Conservation (phyloP, 2,888 invertebrate species). For the Erebia epiphron region DNA sequence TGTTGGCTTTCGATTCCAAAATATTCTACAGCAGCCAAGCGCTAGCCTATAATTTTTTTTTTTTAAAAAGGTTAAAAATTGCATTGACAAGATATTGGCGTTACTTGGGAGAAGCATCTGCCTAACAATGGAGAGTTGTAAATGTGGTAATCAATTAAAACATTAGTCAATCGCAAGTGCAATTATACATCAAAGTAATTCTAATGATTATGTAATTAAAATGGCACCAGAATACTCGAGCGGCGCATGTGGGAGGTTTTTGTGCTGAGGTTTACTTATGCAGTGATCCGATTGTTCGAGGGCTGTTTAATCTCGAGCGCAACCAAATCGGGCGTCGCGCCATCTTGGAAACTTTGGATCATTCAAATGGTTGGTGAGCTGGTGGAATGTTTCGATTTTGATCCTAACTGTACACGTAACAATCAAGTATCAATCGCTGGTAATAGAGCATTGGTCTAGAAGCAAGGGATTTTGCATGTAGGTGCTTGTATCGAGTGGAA, state of each 20-base stretch:
- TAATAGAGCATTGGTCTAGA: too few species aligned
- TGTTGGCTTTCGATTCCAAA: too few species aligned
- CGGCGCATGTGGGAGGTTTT: not conserved
- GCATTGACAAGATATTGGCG: too few species aligned
- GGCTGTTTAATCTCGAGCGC: slow-evolving; percentile 23
- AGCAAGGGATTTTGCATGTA: too few species aligned
- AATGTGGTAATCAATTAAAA: not conserved
- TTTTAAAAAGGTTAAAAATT: too few species aligned
- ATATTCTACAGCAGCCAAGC: too few species aligned
- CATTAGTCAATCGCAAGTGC: not conserved
- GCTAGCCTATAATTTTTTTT: too few species aligned
- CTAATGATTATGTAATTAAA: slow-evolving; percentile 23
- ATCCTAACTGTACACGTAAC: not conserved
- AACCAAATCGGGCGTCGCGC: slow-evolving; percentile 28
- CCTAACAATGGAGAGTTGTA: not conserved
- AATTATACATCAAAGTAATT: slow-evolving; percentile 2
- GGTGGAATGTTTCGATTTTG: not conserved
- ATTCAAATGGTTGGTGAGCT: not conserved
- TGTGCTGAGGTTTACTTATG: slow-evolving; percentile 25
- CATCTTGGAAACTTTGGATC: slow-evolving; percentile 25
- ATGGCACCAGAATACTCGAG: slow-evolving; percentile 5
- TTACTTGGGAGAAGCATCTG: not conserved
- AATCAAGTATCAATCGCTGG: too few species aligned
- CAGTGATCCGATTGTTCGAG: slow-evolving; percentile 19
- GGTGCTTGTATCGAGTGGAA: too few species aligned